Conservation (phyloP, 2,888 invertebrate genomes). For the Drosophila diplacantha region DNA sequence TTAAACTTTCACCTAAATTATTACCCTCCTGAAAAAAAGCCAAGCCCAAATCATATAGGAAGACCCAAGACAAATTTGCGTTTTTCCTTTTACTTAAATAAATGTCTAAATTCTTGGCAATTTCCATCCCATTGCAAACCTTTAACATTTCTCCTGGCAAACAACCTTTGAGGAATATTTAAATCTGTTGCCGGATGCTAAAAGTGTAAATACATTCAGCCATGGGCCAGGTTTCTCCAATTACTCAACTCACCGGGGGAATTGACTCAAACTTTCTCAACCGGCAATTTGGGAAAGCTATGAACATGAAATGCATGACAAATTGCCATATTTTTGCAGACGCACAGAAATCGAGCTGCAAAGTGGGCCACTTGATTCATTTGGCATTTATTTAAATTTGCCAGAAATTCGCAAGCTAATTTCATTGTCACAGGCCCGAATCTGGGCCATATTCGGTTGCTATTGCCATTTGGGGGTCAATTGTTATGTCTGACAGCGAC, state of each 20-base stretch:
- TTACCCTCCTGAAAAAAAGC: too few relatives aligned
- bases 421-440: conserved; percentile 47
- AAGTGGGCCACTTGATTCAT: conserved; percentile 38
- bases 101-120: neutral
- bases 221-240: conserved; percentile 12
- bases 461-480: conserved; percentile 57
- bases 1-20: neutral
- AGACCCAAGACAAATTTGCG: neutral
- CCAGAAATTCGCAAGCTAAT: conserved; percentile 51
- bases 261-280: conserved; percentile 16
- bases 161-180: neutral
- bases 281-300: conserved; percentile 13
- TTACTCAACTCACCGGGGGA: conserved; percentile 22
- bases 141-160: neutral
- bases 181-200: neutral
- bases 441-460: conserved; percentile 32
- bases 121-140: neutral
- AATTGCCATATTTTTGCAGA: conserved; percentile 40
- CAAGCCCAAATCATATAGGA: too few relatives aligned
- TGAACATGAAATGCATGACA: conserved; percentile 29
- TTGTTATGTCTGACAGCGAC: conserved; percentile 66
- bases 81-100: neutral
- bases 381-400: conserved; percentile 59
- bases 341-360: conserved; percentile 13
- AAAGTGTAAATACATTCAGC: neutral